Evolutionary conservation across 2,888 invertebrate species (phyloP).

Genomic region (Coenonympha arcania): DNA sequence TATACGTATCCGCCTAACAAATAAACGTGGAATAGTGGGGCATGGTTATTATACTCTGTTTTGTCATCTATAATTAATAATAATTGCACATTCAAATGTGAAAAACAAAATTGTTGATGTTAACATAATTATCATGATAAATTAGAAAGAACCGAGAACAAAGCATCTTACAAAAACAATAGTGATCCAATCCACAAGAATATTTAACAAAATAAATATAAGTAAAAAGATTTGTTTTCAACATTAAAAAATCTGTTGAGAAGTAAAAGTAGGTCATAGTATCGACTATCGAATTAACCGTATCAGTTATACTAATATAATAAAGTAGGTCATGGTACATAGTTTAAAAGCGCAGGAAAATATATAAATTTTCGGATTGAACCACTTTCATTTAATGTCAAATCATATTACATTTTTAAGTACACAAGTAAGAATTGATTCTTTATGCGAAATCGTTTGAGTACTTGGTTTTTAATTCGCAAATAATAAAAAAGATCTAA

Average conservation of each 20-base stretch:
- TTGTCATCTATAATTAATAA: no score
- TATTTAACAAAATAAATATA: not conserved
- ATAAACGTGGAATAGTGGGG: no score
- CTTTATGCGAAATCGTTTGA: not conserved
- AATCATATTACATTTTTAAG: not conserved
- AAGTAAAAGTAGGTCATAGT: not conserved
- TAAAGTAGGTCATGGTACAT: not conserved
- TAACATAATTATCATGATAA: not conserved
- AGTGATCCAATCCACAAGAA: not conserved
- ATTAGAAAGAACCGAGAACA: not conserved
- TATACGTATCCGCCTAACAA: no score
- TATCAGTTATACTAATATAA: not conserved
- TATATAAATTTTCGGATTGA: not conserved
- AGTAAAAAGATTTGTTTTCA: no score
- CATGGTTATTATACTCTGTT: no score
- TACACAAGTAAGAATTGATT: not conserved
- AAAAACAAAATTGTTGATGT: no score
- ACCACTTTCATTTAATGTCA: not conserved
- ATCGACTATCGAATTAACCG: no score
- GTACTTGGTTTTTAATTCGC: not conserved
- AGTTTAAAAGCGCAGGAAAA: not conserved
- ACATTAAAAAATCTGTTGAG: not conserved
- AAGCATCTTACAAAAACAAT: not conserved
- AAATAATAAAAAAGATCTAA: conserved; percentile 1
- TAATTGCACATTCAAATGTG: no score